These are phyloP conservation scores for Diplolepis rosae DNA, from an alignment of 2,888 invertebrate genomes.

Conservation along the genomic window DNA sequence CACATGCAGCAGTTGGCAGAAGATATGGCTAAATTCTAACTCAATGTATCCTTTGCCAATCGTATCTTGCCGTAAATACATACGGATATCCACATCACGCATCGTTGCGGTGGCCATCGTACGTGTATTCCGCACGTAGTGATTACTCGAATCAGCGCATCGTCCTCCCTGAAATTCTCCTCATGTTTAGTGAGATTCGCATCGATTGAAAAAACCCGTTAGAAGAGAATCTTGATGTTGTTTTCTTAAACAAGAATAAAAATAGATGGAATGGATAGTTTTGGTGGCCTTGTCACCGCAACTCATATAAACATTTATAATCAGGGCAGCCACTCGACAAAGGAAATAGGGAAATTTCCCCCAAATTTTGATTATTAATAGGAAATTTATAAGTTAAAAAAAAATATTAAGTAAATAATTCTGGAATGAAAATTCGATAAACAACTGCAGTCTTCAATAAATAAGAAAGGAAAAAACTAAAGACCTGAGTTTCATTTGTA, in stretches of 20 bases:
- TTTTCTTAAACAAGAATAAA: too few species aligned
- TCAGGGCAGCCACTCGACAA: too few species aligned
- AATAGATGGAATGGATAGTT: too few species aligned
- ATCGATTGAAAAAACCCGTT: background rate
- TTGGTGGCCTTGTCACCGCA: too few species aligned
- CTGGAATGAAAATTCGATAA: background rate
- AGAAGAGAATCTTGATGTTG: background rate
- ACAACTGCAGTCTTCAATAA: background rate
- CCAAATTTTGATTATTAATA: too few species aligned
- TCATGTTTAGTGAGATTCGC: background rate
- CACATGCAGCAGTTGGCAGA: background rate
- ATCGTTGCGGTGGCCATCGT: conserved; percentile 50
- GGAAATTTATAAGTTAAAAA: too few species aligned
- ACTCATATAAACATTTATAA: too few species aligned
- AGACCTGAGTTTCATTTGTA: background rate
- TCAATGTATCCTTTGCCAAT: background rate
- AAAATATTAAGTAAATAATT: too few species aligned
- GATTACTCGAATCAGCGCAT: conserved; percentile 44
- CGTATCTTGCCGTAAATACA: conserved; percentile 41
- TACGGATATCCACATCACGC: conserved; percentile 60
- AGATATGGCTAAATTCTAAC: background rate
- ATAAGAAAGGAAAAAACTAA: background rate
- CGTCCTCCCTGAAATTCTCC: background rate
- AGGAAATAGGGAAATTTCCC: too few species aligned
- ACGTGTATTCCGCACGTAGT: conserved; percentile 35